Evolutionary conservation across 2,113 vertebrate species (phyloP).

Genomic region (Glareola pratincola): DNA sequence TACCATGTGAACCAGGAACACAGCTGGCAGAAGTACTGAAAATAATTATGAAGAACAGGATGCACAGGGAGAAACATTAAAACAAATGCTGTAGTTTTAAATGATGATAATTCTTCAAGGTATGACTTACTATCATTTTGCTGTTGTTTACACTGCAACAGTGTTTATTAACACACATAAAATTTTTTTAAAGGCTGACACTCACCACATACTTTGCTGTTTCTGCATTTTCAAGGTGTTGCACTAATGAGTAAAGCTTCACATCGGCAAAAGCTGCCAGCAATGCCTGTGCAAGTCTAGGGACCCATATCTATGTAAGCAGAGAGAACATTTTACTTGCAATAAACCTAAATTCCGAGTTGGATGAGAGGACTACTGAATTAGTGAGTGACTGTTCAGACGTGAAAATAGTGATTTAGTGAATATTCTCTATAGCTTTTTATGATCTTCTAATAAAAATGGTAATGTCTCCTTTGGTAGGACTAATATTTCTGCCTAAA

Average conservation of each 20-base stretch:
- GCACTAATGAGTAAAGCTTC: conserved; percentile 83
- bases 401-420: background rate
- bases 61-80: background rate
- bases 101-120: background rate
- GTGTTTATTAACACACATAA: background rate
- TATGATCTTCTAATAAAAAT: background rate
- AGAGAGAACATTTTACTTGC: background rate
- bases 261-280: conserved; percentile 87
- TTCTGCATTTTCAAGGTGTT: conserved; percentile 76
- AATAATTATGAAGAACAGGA: conserved; percentile 13
- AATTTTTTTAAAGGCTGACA: background rate
- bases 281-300: conserved; percentile 83
- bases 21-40: conserved; percentile 90
- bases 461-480: background rate
- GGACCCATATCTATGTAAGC: conserved; percentile 85
- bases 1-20: conserved; percentile 98
- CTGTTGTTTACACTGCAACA: background rate
- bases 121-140: background rate
- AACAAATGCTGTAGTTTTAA: background rate
- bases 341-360: background rate
- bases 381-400: background rate
- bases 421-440: background rate
- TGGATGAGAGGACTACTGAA: background rate
- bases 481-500: background rate
- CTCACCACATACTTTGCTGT: conserved; percentile 87